These are phyloP conservation scores for Brachylomia viminalis DNA, from an alignment of 2,888 invertebrate genomes.

Conservation along the genomic window DNA sequence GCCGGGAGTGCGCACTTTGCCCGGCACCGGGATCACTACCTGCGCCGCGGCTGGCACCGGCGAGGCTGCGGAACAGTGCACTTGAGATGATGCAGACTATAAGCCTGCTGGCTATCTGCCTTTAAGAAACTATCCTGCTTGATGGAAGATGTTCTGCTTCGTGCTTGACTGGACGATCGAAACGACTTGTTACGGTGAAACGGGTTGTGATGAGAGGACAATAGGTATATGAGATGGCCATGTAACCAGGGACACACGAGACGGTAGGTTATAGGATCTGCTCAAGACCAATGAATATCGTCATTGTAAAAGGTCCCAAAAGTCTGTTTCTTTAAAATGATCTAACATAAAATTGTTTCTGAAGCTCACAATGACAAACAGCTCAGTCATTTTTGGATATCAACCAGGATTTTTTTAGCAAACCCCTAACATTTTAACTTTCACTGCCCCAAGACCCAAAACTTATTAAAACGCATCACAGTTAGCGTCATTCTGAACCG, in stretches of 20 bases:
- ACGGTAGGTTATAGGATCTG: not conserved
- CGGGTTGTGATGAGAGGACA: conserved; percentile 40
- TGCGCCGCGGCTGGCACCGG: conserved; percentile 77
- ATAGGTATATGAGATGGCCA: conserved; percentile 44
- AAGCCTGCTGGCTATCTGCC: conserved; percentile 29
- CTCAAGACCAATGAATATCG: not conserved
- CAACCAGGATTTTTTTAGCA: not conserved
- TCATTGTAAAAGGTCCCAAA: not conserved
- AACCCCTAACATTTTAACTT: conserved; percentile 1
- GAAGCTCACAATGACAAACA: not conserved
- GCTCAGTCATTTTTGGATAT: not conserved
- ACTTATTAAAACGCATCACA: conserved; percentile 51
- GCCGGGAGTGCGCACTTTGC: conserved; percentile 82
- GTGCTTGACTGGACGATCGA: conserved; percentile 45
- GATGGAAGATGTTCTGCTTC: conserved; percentile 47
- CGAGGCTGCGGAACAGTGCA: conserved; percentile 75
- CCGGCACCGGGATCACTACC: conserved; percentile 86
- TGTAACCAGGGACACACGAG: conserved; percentile 36
- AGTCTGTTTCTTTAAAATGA: not conserved
- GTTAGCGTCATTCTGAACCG: conserved; percentile 66
- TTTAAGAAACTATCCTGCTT: conserved; percentile 35
- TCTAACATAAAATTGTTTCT: not conserved
- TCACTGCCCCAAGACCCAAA: conserved; percentile 20
- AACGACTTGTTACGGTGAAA: conserved; percentile 45
- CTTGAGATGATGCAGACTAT: conserved; percentile 49